Conservation (phyloP, 2,888 invertebrate genomes). For the Leistus spinibarbis region DNA sequence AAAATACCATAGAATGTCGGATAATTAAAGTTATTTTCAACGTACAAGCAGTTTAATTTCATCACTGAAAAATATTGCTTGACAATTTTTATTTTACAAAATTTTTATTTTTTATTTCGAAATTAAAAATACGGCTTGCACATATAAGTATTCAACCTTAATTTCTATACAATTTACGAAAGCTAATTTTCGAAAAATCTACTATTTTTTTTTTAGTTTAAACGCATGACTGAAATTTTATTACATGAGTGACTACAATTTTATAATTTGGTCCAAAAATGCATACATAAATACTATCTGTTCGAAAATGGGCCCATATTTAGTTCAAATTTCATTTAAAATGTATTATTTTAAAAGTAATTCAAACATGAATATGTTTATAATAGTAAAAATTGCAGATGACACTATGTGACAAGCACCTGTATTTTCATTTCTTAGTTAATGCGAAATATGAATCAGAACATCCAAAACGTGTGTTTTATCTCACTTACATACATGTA, state of each 20-base stretch:
- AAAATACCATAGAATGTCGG: not conserved
- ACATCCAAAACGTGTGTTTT: constrained; percentile 37
- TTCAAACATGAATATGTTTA: not conserved
- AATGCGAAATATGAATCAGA: constrained; percentile 26
- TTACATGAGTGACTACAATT: not conserved
- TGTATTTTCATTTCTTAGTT: constrained; percentile 11
- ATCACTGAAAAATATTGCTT: constrained; percentile 2
- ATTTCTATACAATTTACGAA: constrained; percentile 33
- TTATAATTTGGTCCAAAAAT: constrained; percentile 28
- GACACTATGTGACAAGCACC: constrained; percentile 34
- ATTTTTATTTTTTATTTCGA: constrained; percentile 6
- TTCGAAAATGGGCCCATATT: not conserved
- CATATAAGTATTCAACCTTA: constrained; percentile 34
- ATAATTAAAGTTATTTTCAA: not conserved
- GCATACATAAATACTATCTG: constrained; percentile 6
- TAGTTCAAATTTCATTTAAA: not conserved
- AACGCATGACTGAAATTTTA: constrained; percentile 10
- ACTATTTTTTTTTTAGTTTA: constrained; percentile 14
- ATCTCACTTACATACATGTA: constrained; percentile 38
- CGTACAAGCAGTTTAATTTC: not conserved
- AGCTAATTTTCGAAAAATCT: constrained; percentile 34
- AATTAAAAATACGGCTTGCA: constrained; percentile 30
- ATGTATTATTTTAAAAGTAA: not conserved
- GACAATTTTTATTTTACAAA: not conserved
- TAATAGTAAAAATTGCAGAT: constrained; percentile 23